A percentile compares a stretch with the other conserved stretches of the same genome.
Evolutionary conservation across 2,113 vertebrate genomes (phyloP).

Genomic region (Aspiorhynchus laticeps): DNA sequence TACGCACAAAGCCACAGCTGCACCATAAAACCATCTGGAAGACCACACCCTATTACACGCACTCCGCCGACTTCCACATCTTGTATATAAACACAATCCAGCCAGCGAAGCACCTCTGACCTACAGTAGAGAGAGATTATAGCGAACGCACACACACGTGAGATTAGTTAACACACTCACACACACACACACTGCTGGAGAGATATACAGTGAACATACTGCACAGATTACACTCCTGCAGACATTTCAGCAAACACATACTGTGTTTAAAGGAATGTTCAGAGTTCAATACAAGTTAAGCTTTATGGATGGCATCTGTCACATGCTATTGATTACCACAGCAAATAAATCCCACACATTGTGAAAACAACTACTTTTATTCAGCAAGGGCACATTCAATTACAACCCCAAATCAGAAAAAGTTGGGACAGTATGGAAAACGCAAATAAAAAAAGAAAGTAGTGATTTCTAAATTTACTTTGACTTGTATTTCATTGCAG

Average conservation of each 20-base stretch:
- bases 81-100: not conserved
- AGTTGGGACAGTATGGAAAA: no score
- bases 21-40: slow-evolving; percentile 6
- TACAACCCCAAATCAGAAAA: no score
- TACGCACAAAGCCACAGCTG: not conserved
- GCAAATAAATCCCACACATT: not conserved
- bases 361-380: not conserved
- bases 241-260: slow-evolving; percentile 27
- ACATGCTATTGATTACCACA: not conserved
- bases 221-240: slow-evolving; percentile 17
- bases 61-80: not conserved
- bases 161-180: slow-evolving; percentile 32
- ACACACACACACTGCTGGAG: slow-evolving; percentile 24
- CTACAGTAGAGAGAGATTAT: slow-evolving; percentile 29
- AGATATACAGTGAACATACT: slow-evolving; percentile 33
- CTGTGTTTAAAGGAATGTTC: slow-evolving; percentile 5
- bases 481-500: no score
- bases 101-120: not conserved
- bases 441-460: no score
- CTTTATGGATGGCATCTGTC: not conserved
- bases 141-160: not conserved
- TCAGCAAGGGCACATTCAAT: not conserved
- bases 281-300: slow-evolving; percentile 14
- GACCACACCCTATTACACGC: slow-evolving; percentile 9
- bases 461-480: no score